Percentiles rank a stretch among this genome's conserved stretches.
phyloP scores from a whole-genome alignment of 2,888 invertebrate species.

The Sipha maydis region DNA sequence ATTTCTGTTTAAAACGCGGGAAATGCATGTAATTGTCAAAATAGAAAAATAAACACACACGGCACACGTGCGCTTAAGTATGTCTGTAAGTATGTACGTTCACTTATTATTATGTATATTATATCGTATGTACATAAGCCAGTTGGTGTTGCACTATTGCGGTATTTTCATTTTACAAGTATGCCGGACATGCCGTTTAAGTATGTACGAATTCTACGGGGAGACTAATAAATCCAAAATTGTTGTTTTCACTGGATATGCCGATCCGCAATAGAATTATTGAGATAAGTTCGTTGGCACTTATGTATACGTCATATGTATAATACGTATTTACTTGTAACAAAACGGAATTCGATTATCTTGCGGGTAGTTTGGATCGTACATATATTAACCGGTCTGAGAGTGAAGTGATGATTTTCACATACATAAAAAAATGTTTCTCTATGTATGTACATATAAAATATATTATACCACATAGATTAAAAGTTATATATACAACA shows the following conservation, averaged over 20 bases:
- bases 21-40: conserved; percentile 53
- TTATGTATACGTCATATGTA: background rate
- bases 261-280: background rate
- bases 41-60: conserved; percentile 17
- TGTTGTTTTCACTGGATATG: background rate
- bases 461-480: no score
- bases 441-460: background rate
- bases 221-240: conserved; percentile 8
- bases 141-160: background rate
- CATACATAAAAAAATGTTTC: background rate
- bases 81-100: background rate
- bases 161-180: conserved; percentile 39
- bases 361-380: background rate
- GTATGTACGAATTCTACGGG: no score
- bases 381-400: background rate
- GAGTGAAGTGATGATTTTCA: background rate
- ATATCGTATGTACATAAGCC: background rate
- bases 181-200: background rate
- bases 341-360: background rate
- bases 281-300: conserved; percentile 18
- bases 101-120: background rate
- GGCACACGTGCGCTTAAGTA: background rate
- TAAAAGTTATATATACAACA: no score
- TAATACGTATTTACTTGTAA: background rate
- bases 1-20: conserved; percentile 38